phyloP scores from a whole-genome alignment of 2,888 invertebrate species.

The Anthrax anthrax region DNA sequence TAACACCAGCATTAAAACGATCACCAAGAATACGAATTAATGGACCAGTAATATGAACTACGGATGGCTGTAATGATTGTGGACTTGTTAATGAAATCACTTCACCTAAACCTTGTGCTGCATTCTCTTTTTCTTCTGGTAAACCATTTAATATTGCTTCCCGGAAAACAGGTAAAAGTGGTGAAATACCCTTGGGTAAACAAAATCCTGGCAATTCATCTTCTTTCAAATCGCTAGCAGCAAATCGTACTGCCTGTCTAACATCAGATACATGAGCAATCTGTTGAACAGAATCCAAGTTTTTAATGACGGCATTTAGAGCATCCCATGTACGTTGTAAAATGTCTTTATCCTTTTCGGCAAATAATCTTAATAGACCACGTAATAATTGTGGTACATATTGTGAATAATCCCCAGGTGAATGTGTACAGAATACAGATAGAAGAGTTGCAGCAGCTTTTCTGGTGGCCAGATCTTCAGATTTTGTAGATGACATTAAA shows the following conservation, averaged over 20 bases:
- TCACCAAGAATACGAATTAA: slow-evolving; percentile 94
- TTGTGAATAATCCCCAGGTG: slow-evolving; percentile 72
- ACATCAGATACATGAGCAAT: slow-evolving; percentile 78
- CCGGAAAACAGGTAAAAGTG: slow-evolving; percentile 86
- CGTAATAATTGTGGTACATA: slow-evolving; percentile 80
- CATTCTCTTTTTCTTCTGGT: slow-evolving; percentile 90
- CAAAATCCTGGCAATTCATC: slow-evolving; percentile 82
- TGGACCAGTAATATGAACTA: slow-evolving; percentile 94
- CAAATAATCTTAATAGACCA: slow-evolving; percentile 73
- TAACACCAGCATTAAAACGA: slow-evolving; percentile 84
- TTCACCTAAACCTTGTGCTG: slow-evolving; percentile 78
- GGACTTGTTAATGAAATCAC: slow-evolving; percentile 52
- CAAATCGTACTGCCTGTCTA: slow-evolving; percentile 82
- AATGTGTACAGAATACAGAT: slow-evolving; percentile 79
- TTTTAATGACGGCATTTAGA: slow-evolving; percentile 75
- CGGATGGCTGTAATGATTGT: slow-evolving; percentile 82
- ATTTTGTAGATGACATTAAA: slow-evolving; percentile 59
- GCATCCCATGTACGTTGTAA: slow-evolving; percentile 84
- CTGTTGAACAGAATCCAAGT: slow-evolving; percentile 70
- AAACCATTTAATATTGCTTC: slow-evolving; percentile 92
- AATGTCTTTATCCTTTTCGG: slow-evolving; percentile 65
- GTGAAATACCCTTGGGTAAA: slow-evolving; percentile 84
- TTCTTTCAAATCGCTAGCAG: slow-evolving; percentile 69
- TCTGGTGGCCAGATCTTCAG: slow-evolving; percentile 46
- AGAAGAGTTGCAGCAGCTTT: slow-evolving; percentile 77